Conservation (phyloP, 2,113 vertebrate species). For the Pachypanchax playfairii region DNA sequence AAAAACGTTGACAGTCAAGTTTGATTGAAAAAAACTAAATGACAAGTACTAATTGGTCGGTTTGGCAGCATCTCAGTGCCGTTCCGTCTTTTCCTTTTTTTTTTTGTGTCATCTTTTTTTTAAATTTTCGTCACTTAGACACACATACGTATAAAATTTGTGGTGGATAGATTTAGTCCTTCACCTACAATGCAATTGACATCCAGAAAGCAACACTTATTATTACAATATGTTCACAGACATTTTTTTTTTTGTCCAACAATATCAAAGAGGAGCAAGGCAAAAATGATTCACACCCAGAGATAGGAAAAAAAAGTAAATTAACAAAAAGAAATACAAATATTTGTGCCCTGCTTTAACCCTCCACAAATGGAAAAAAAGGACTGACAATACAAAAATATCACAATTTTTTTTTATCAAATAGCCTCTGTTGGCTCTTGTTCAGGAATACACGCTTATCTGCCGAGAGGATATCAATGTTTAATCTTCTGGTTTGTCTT, state of each 20-base stretch:
- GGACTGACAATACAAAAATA: slow-evolving; percentile 95
- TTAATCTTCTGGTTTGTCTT: slow-evolving; percentile 55
- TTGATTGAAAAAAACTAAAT: slow-evolving; percentile 78
- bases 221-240: slow-evolving; percentile 80
- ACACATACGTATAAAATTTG: slow-evolving; percentile 65
- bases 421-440: slow-evolving; percentile 83
- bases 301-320: slow-evolving; percentile 46
- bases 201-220: slow-evolving; percentile 85
- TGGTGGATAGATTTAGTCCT: slow-evolving; percentile 82
- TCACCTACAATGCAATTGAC: slow-evolving; percentile 83
- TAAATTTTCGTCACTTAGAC: slow-evolving; percentile 57
- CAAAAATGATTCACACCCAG: slow-evolving; percentile 80
- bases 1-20: slow-evolving; percentile 78
- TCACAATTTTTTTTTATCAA: slow-evolving; percentile 91
- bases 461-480: slow-evolving; percentile 68
- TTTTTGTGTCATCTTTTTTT: slow-evolving; percentile 28
- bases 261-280: slow-evolving; percentile 84
- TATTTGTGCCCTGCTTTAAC: slow-evolving; percentile 82
- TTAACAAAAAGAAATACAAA: slow-evolving; percentile 69
- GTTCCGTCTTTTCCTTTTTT: slow-evolving; percentile 26
- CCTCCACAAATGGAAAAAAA: slow-evolving; percentile 84
- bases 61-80: slow-evolving; percentile 61
- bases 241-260: slow-evolving; percentile 73
- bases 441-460: slow-evolving; percentile 77
- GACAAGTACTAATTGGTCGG: slow-evolving; percentile 71